Evolutionary conservation across 2,797 vertebrate genomes (phyloP).

Genomic region (Thunnus albacares): DNA sequence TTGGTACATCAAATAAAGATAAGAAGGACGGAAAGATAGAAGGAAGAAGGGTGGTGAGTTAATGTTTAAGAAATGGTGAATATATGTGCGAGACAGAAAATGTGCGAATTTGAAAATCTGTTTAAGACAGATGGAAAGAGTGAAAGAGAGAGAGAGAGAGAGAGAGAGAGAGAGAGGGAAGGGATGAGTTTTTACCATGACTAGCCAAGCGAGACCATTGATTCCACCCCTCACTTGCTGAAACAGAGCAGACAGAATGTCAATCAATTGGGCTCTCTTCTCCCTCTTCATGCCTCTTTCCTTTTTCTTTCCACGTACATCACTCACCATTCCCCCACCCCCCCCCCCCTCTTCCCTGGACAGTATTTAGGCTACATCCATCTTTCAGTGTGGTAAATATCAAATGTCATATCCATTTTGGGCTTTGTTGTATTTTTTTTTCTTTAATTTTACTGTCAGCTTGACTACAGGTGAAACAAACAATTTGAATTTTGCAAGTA

Average conservation of each 20-base stretch:
- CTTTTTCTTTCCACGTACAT: conserved; percentile 25
- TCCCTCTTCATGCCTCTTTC: conserved; percentile 35
- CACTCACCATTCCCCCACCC: conserved; percentile 2
- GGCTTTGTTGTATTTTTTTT: not conserved
- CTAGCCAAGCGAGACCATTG: conserved; percentile 62
- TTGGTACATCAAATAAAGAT: not conserved
- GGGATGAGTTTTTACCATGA: conserved; percentile 45
- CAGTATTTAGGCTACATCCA: conserved; percentile 11
- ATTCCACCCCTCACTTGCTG: conserved; percentile 55
- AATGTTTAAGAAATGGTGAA: not conserved
- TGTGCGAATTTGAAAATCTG: conserved; percentile 7
- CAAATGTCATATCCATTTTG: conserved; percentile 14
- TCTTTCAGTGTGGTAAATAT: conserved; percentile 23
- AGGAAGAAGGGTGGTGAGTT: not conserved
- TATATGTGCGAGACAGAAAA: not conserved
- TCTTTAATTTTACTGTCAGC: not conserved
- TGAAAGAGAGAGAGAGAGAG: not conserved
- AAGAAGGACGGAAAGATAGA: not conserved
- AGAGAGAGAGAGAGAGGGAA: not conserved
- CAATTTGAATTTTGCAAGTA: not conserved
- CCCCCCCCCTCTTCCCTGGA: not conserved
- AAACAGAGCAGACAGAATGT: conserved; percentile 58
- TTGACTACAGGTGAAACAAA: not conserved
- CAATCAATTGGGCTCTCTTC: conserved; percentile 54
- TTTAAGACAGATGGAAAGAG: conserved; percentile 34